These are phyloP conservation scores for Aselliscus stoliczkanus DNA, from an alignment of 2,797 vertebrate genomes.

Conservation along the genomic window DNA sequence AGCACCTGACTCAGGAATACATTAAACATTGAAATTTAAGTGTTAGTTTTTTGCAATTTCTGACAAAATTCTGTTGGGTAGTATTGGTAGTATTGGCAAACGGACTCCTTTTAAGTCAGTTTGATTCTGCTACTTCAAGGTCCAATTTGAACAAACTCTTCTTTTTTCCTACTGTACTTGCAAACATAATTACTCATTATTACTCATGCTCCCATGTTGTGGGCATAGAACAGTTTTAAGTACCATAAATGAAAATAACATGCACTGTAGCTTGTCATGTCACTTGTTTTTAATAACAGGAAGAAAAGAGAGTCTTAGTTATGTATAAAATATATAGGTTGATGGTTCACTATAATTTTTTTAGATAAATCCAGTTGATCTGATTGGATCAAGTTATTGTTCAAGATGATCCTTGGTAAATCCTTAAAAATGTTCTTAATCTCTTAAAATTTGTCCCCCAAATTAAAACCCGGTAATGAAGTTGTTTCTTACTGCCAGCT, in stretches of 20 bases:
- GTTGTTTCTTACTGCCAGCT: constrained; percentile 92
- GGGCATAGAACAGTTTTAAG: background rate
- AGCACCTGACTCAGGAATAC: background rate
- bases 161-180: background rate
- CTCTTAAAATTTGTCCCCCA: constrained; percentile 69
- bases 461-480: constrained; percentile 76
- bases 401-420: constrained; percentile 36
- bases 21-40: background rate
- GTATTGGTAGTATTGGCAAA: background rate
- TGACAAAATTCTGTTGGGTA: background rate
- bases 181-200: background rate
- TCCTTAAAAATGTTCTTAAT: constrained; percentile 51
- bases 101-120: background rate
- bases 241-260: background rate
- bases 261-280: background rate
- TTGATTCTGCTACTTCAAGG: background rate
- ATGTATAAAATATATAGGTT: background rate
- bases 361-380: constrained; percentile 4
- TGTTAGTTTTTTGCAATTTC: background rate
- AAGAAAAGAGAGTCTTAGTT: background rate
- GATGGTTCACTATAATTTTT: background rate
- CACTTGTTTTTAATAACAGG: background rate
- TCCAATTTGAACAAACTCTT: background rate
- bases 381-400: constrained; percentile 41
- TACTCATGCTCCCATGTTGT: background rate